Conservation (phyloP, 2,888 invertebrate genomes). For the Acanthosepion pharaonis region DNA sequence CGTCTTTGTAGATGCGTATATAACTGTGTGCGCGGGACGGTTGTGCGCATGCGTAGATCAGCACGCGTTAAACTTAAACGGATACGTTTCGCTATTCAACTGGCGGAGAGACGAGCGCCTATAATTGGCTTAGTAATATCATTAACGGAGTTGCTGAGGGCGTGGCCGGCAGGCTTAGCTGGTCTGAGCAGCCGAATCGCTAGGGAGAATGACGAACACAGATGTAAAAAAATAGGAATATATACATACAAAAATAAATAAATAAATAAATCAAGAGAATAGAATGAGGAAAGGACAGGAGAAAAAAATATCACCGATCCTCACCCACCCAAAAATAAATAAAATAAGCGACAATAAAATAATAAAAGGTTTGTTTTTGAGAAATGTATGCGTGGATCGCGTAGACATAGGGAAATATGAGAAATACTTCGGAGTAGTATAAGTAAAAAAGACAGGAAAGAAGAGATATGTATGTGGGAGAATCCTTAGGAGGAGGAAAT, state of each 20-base stretch:
- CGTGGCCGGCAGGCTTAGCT: not conserved
- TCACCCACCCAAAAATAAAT: not conserved
- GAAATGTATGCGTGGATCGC: no score
- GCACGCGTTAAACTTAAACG: not conserved
- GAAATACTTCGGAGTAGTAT: no score
- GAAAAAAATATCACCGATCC: not conserved
- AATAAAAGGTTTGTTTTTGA: not conserved
- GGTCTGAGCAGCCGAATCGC: not conserved
- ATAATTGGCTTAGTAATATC: slow-evolving; percentile 23
- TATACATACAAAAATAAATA: not conserved
- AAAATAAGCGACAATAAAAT: not conserved
- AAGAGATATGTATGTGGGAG: no score
- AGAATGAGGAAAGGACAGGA: not conserved
- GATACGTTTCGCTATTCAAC: not conserved
- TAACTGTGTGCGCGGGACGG: not conserved
- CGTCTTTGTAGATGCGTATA: not conserved
- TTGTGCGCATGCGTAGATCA: not conserved
- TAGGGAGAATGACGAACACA: not conserved
- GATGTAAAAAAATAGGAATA: not conserved
- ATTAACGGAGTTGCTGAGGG: not conserved
- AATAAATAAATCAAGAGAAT: not conserved
- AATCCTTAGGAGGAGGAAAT: no score
- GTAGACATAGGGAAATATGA: no score
- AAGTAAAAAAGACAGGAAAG: no score
- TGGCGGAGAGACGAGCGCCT: not conserved